phyloP scores from a whole-genome alignment of 2,797 vertebrate genomes.

The Todus mexicanus region DNA sequence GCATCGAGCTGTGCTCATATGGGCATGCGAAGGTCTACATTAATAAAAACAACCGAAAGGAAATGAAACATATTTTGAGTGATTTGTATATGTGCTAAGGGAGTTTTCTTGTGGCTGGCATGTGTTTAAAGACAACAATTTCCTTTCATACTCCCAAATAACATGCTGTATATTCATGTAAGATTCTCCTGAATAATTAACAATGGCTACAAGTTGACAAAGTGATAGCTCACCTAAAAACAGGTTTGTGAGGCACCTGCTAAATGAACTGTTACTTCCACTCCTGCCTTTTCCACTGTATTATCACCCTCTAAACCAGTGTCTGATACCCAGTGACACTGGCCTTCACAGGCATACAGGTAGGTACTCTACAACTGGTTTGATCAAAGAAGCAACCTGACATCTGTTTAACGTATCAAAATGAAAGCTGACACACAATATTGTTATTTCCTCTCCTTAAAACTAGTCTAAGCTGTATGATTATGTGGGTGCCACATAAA shows the following conservation, averaged over 20 bases:
- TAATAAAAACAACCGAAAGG: neutral
- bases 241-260: neutral
- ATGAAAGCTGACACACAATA: neutral
- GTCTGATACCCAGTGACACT: neutral
- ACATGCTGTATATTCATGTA: neutral
- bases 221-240: neutral
- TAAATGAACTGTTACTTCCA: neutral
- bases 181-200: neutral
- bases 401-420: neutral
- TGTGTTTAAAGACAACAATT: neutral
- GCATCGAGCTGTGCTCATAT: neutral
- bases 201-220: neutral
- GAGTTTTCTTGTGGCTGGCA: neutral
- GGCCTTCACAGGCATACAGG: neutral
- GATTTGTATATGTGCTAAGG: neutral
- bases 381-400: neutral
- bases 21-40: neutral
- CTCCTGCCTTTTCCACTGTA: neutral
- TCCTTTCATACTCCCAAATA: neutral
- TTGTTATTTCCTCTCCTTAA: neutral
- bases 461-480: neutral
- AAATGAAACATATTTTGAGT: neutral
- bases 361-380: neutral
- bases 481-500: neutral
- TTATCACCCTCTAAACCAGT: neutral